phyloP scores from a whole-genome alignment of 2,113 vertebrate species.

The Nycticorax nycticorax region DNA sequence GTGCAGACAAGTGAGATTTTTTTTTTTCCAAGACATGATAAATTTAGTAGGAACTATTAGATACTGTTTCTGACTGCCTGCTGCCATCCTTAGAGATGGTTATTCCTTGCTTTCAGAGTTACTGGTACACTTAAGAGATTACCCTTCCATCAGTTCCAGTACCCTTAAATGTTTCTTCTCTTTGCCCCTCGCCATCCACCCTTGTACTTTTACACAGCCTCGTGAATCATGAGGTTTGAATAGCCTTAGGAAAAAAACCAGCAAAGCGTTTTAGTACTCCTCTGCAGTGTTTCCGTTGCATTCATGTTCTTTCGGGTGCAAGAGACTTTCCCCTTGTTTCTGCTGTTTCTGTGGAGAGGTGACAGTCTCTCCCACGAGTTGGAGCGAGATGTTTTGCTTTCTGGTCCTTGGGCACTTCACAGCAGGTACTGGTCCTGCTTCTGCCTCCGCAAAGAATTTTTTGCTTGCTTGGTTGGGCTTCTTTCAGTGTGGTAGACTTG shows the following conservation, averaged over 20 bases:
- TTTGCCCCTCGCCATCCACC: neutral
- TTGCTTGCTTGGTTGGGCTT: neutral
- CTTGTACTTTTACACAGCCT: neutral
- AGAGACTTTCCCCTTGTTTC: rapidly evolving
- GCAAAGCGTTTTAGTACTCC: neutral
- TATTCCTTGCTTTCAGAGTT: neutral
- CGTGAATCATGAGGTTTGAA: neutral
- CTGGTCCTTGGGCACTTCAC: neutral
- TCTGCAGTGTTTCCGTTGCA: neutral
- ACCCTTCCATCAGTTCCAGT: neutral
- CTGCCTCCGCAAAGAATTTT: neutral
- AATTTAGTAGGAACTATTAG: neutral
- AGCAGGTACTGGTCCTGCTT: neutral
- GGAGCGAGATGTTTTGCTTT: neutral
- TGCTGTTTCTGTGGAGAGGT: neutral
- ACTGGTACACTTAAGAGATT: neutral
- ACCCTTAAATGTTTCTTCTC: neutral
- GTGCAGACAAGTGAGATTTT: neutral
- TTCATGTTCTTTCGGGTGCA: neutral
- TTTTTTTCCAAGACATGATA: neutral
- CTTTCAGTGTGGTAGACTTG: neutral
- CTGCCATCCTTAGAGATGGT: neutral
- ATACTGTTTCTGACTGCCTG: neutral
- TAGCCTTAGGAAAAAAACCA: neutral
- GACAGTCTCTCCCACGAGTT: neutral